Evolutionary conservation across 2,888 invertebrate species (phyloP).

Genomic region (Labia minor): DNA sequence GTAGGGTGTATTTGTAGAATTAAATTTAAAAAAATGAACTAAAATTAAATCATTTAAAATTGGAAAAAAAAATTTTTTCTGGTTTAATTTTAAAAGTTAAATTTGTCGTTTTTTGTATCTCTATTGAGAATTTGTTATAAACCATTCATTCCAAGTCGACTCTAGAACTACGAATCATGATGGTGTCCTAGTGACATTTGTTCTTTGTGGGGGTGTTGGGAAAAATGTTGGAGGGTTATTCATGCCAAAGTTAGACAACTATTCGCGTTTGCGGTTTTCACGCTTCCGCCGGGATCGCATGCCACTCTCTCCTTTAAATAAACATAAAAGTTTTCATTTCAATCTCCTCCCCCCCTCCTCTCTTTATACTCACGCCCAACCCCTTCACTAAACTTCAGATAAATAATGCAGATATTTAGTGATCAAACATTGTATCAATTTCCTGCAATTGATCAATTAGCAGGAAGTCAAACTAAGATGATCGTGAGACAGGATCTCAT

Average conservation of each 20-base stretch:
- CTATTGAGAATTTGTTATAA: neutral
- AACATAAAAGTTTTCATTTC: neutral
- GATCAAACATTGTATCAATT: too few relatives aligned
- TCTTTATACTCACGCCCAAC: too few relatives aligned
- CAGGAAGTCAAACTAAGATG: too few relatives aligned
- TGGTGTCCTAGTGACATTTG: neutral
- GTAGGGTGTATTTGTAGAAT: too few relatives aligned
- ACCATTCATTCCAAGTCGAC: neutral
- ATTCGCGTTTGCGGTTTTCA: slow-evolving; percentile 1
- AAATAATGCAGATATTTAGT: neutral
- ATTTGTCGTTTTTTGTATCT: neutral
- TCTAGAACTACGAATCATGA: neutral
- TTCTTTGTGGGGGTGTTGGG: neutral
- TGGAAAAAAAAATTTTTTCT: too few relatives aligned
- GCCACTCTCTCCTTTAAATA: neutral
- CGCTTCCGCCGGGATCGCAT: neutral
- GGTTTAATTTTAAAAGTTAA: too few relatives aligned
- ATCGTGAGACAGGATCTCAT: too few relatives aligned
- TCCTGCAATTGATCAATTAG: too few relatives aligned
- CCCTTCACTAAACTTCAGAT: neutral
- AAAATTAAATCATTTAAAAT: too few relatives aligned
- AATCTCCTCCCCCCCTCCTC: too few relatives aligned
- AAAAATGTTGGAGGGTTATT: neutral
- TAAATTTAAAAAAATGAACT: too few relatives aligned
- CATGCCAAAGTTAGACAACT: neutral